Conservation (phyloP, 2,113 vertebrate genomes). For the Cacatua alba region DNA sequence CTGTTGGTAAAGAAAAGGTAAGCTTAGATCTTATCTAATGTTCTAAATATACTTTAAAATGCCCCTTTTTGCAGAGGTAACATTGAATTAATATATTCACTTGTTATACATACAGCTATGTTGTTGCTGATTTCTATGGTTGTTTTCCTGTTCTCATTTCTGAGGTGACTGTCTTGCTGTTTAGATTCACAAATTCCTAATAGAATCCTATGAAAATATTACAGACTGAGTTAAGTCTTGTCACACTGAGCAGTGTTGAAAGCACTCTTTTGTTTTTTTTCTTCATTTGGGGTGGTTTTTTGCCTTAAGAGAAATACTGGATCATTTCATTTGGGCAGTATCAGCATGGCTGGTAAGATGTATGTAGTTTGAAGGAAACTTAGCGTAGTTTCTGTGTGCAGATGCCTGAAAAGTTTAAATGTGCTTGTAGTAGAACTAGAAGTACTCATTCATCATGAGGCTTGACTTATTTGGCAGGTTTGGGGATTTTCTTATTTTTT, state of each 20-base stretch:
- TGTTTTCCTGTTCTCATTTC: background rate
- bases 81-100: background rate
- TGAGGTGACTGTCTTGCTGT: background rate
- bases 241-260: background rate
- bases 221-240: background rate
- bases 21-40: background rate
- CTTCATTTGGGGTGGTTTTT: rapidly evolving
- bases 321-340: background rate
- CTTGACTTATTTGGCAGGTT: background rate
- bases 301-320: background rate
- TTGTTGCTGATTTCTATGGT: background rate
- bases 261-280: background rate
- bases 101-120: background rate
- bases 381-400: background rate
- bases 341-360: background rate
- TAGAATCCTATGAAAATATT: background rate
- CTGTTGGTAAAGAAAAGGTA: conserved; percentile 98
- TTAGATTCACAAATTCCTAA: background rate
- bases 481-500: background rate
- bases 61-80: background rate
- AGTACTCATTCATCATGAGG: background rate
- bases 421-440: background rate
- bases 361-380: background rate
- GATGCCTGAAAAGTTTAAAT: background rate
- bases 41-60: background rate